Percentiles rank a stretch among this genome's conserved stretches.
phyloP scores from a whole-genome alignment of 2,797 vertebrate species.

The Rhinatrema bivittatum region DNA sequence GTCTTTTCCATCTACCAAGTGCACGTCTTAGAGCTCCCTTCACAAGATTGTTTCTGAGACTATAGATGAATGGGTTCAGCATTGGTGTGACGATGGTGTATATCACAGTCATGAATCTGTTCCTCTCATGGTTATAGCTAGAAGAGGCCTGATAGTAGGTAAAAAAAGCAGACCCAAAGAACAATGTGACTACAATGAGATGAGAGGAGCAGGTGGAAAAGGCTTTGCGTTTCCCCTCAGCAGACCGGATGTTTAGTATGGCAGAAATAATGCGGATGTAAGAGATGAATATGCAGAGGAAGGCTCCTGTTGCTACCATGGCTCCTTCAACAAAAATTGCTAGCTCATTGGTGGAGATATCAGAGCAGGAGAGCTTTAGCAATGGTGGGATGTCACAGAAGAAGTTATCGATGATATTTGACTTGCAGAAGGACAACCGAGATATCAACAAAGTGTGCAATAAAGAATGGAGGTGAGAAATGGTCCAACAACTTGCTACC shows the following conservation, averaged over 20 bases:
- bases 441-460: background rate
- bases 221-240: background rate
- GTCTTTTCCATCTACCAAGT: too few relatives aligned
- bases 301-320: background rate
- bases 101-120: too few relatives aligned
- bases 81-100: too few relatives aligned
- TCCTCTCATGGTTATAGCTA: too few relatives aligned
- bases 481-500: background rate
- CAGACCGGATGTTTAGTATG: background rate
- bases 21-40: too few relatives aligned
- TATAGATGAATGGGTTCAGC: too few relatives aligned
- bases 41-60: too few relatives aligned
- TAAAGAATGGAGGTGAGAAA: background rate
- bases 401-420: constrained; percentile 10
- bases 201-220: too few relatives aligned
- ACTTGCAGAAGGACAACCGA: background rate
- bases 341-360: background rate
- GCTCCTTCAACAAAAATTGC: background rate
- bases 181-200: background rate
- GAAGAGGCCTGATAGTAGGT: too few relatives aligned
- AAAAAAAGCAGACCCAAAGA: too few relatives aligned
- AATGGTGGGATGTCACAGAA: constrained; percentile 21
- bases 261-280: background rate
- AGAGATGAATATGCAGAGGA: background rate
- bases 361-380: background rate